A percentile compares a stretch with the other conserved stretches of the same genome.
phyloP scores from a whole-genome alignment of 2,888 invertebrate species.

The Allophyes oxyacanthae region DNA sequence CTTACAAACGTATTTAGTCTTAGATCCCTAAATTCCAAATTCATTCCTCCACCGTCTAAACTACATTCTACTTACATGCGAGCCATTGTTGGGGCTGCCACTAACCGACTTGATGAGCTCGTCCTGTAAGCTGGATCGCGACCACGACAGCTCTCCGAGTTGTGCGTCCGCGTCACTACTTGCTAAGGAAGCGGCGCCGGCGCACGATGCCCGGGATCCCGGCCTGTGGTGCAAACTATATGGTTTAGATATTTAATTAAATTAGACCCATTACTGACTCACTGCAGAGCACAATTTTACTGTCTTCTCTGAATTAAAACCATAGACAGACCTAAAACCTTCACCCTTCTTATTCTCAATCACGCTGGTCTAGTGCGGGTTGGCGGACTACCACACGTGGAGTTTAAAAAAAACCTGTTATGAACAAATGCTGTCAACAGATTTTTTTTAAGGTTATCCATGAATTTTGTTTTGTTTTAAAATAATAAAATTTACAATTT shows the following conservation, averaged over 20 bases:
- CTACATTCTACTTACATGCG: slow-evolving; percentile 81
- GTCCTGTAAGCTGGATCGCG: slow-evolving; percentile 91
- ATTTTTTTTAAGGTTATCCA: no score
- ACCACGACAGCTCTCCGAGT: slow-evolving; percentile 90
- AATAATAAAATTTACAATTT: no score
- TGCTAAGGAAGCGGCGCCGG: slow-evolving; percentile 89
- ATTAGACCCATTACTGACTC: no score
- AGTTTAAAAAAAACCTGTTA: no score
- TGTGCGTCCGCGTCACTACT: slow-evolving; percentile 86
- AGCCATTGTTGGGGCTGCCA: slow-evolving; percentile 81
- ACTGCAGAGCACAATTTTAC: no score
- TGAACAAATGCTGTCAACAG: no score
- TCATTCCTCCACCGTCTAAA: slow-evolving; percentile 29
- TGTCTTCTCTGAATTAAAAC: no score
- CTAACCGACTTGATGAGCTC: slow-evolving; percentile 91
- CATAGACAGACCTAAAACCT: no score
- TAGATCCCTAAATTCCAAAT: background rate
- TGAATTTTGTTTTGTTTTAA: no score
- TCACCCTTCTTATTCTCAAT: no score
- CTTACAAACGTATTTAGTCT: background rate
- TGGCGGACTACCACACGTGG: no score
- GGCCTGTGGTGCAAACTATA: slow-evolving; percentile 66
- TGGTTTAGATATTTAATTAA: background rate
- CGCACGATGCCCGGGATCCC: slow-evolving; percentile 89
- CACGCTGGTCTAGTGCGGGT: no score